Percentiles rank a stretch among this genome's conserved stretches.
phyloP scores from a whole-genome alignment of 2,888 invertebrate genomes.

The Leucozona laternaria region DNA sequence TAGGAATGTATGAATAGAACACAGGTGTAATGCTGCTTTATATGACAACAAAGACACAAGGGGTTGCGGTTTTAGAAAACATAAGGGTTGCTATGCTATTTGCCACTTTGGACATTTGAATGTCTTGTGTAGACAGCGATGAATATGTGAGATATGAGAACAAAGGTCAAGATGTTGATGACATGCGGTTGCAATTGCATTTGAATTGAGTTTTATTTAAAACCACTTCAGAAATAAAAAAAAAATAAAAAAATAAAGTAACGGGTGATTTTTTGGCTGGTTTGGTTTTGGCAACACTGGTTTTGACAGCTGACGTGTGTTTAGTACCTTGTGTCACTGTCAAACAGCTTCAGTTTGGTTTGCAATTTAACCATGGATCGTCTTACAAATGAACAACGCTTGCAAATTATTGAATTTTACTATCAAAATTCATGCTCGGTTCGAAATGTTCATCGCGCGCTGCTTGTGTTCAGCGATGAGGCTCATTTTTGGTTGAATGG shows the following conservation, averaged over 20 bases:
- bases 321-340: too few species aligned
- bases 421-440: too few species aligned
- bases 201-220: slow-evolving; percentile 3
- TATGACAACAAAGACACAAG: not conserved
- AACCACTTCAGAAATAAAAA: not conserved
- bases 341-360: too few species aligned
- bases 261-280: too few species aligned
- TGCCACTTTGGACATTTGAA: slow-evolving; percentile 2
- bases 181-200: not conserved
- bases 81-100: slow-evolving; percentile 22
- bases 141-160: slow-evolving; percentile 17
- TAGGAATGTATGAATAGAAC: slow-evolving; percentile 6
- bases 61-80: slow-evolving; percentile 3
- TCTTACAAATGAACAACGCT: too few species aligned
- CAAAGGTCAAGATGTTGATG: slow-evolving; percentile 37
- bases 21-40: slow-evolving; percentile 15
- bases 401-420: too few species aligned
- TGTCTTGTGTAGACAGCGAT: slow-evolving; percentile 7
- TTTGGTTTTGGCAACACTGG: too few species aligned
- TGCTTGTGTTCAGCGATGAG: too few species aligned
- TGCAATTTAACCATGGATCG: too few species aligned
- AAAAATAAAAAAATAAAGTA: not conserved
- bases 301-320: too few species aligned
- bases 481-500: too few species aligned
- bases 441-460: too few species aligned